These are phyloP conservation scores for Bombus turneri DNA, from an alignment of 1,140 invertebrate genomes.

Conservation along the genomic window DNA sequence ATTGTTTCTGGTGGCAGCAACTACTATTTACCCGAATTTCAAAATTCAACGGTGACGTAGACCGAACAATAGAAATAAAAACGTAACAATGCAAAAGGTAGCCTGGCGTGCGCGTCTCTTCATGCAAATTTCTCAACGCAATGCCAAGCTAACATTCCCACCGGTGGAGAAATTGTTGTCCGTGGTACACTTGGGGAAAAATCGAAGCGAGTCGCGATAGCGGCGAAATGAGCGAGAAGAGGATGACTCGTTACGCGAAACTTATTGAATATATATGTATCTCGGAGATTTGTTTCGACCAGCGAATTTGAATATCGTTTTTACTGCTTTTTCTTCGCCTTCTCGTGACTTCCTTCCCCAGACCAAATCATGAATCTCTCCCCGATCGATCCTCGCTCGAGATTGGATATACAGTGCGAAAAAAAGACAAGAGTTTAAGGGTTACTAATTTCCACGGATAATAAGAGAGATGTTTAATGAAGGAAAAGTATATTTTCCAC, in stretches of 20 bases:
- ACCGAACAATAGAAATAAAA: no score
- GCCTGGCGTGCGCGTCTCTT: slow-evolving; percentile 19
- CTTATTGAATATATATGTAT: slow-evolving; percentile 16
- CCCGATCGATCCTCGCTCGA: neutral
- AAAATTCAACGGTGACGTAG: no score
- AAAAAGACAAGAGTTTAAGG: neutral
- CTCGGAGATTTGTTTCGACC: slow-evolving; percentile 10
- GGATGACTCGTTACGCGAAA: neutral
- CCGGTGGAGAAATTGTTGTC: slow-evolving; percentile 30
- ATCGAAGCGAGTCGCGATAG: neutral
- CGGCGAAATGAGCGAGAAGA: slow-evolving; percentile 8
- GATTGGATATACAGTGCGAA: no score
- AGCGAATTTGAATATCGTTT: slow-evolving; percentile 10
- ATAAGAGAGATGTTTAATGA: no score
- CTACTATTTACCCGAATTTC: no score
- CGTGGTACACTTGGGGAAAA: neutral
- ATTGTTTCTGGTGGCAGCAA: no score
- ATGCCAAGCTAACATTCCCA: slow-evolving; percentile 2
- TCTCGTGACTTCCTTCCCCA: no score
- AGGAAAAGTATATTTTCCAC: no score
- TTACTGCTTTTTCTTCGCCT: neutral
- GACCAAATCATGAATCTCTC: no score
- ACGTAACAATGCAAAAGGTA: no score
- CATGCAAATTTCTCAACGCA: slow-evolving; percentile 48
- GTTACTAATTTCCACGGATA: neutral